These are phyloP conservation scores for Dicycla oo DNA, from an alignment of 2,888 invertebrate genomes.

Conservation along the genomic window DNA sequence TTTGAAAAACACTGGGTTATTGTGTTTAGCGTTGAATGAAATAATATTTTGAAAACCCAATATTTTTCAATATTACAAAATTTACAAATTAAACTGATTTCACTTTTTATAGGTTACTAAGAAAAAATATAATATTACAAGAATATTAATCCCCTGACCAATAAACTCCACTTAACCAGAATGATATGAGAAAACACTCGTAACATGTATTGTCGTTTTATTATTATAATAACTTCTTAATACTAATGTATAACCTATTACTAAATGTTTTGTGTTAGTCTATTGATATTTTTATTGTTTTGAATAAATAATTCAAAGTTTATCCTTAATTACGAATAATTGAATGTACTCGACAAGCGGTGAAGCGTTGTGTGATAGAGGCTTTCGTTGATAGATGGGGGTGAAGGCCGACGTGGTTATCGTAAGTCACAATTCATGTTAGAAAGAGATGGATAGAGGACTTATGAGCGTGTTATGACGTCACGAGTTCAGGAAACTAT, in stretches of 20 bases:
- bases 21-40: neutral
- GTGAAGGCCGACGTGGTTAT: slow-evolving; percentile 21
- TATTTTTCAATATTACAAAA: slow-evolving; percentile 15
- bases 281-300: slow-evolving; percentile 62
- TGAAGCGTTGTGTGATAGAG: slow-evolving; percentile 50
- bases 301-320: slow-evolving; percentile 59
- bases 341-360: slow-evolving; percentile 62
- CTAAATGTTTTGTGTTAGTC: slow-evolving; percentile 67
- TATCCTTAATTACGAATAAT: slow-evolving; percentile 61
- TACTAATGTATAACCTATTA: slow-evolving; percentile 76
- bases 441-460: slow-evolving; percentile 15
- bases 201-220: slow-evolving; percentile 87
- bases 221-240: slow-evolving; percentile 82
- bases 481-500: slow-evolving; percentile 11
- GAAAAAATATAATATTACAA: slow-evolving; percentile 23
- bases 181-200: slow-evolving; percentile 83
- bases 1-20: slow-evolving; percentile 15
- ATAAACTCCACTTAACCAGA: slow-evolving; percentile 66
- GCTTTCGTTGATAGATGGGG: slow-evolving; percentile 29
- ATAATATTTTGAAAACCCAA: neutral
- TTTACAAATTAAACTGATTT: neutral
- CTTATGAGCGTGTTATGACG: slow-evolving; percentile 20
- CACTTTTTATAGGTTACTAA: neutral
- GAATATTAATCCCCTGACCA: slow-evolving; percentile 36
- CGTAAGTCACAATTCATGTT: slow-evolving; percentile 21